These are phyloP conservation scores for Narcine bancroftii DNA, from an alignment of 2,113 vertebrate genomes.

Conservation along the genomic window DNA sequence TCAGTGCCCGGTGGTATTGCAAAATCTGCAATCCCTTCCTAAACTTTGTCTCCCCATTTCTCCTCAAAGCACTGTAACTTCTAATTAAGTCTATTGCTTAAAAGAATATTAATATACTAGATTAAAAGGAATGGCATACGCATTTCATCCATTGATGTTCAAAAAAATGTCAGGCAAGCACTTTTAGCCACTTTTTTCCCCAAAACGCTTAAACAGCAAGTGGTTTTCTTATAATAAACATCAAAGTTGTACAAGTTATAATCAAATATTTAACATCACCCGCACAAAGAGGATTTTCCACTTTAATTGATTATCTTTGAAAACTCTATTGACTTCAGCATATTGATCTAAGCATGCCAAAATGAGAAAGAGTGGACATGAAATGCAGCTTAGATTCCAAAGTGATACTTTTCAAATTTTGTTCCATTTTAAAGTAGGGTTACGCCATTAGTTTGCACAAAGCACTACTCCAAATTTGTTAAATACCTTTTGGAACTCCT, in stretches of 20 bases:
- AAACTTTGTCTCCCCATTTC: too few species aligned
- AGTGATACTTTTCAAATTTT: background rate
- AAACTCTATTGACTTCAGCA: background rate
- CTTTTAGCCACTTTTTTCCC: too few species aligned
- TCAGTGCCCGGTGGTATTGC: too few species aligned
- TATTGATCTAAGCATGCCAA: background rate
- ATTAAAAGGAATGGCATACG: too few species aligned
- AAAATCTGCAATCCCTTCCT: too few species aligned
- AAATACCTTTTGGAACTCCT: constrained; percentile 87
- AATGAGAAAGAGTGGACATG: background rate
- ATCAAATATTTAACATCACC: too few species aligned
- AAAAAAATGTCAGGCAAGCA: too few species aligned
- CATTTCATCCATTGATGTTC: background rate
- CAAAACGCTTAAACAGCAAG: too few species aligned
- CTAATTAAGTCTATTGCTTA: background rate
- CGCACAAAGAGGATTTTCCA: too few species aligned
- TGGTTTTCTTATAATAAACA: too few species aligned
- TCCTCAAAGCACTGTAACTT: too few species aligned
- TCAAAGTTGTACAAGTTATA: too few species aligned
- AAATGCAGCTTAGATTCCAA: background rate
- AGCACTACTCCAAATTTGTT: background rate
- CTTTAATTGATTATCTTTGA: background rate
- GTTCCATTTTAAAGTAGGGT: background rate
- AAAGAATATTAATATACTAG: background rate
- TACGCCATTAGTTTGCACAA: background rate